These are phyloP conservation scores for Platypus cylindrus DNA, from an alignment of 2,888 invertebrate species.

Conservation along the genomic window DNA sequence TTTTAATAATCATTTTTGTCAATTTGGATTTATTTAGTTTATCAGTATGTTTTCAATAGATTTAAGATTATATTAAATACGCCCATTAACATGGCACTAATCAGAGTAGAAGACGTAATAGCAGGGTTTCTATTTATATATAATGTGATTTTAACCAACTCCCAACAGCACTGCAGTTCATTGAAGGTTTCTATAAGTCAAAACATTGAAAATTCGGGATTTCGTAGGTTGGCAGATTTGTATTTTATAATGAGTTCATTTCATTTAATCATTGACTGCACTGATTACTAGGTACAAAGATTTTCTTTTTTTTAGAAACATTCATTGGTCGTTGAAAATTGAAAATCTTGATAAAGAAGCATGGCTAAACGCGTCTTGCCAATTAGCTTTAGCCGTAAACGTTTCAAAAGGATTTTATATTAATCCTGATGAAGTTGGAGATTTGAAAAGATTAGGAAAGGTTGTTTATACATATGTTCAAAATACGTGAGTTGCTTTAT, in stretches of 20 bases:
- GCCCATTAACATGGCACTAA: too few relatives aligned
- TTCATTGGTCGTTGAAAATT: slow-evolving; percentile 37
- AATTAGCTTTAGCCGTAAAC: slow-evolving; percentile 27
- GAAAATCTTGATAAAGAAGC: slow-evolving; percentile 16
- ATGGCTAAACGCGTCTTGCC: slow-evolving; percentile 26
- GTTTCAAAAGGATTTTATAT: slow-evolving; percentile 34
- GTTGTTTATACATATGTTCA: too few relatives aligned
- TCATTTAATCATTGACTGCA: too few relatives aligned
- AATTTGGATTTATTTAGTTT: too few relatives aligned
- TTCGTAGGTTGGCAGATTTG: slow-evolving; percentile 32
- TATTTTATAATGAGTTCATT: too few relatives aligned
- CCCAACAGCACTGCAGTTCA: slow-evolving; percentile 23
- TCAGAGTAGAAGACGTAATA: too few relatives aligned
- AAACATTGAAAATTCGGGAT: slow-evolving; percentile 37
- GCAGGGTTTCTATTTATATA: too few relatives aligned
- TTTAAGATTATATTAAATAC: not conserved
- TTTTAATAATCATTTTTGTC: too few relatives aligned
- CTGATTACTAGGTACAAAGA: slow-evolving; percentile 2
- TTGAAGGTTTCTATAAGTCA: slow-evolving; percentile 31
- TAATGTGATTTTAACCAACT: too few relatives aligned
- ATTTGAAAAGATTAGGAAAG: slow-evolving; percentile 28
- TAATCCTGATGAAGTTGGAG: slow-evolving; percentile 36
- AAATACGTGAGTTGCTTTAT: too few relatives aligned
- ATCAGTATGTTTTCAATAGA: too few relatives aligned
- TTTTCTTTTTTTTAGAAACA: slow-evolving; percentile 27